phyloP scores from a whole-genome alignment of 2,888 invertebrate species.

The Lepas anatifera region DNA sequence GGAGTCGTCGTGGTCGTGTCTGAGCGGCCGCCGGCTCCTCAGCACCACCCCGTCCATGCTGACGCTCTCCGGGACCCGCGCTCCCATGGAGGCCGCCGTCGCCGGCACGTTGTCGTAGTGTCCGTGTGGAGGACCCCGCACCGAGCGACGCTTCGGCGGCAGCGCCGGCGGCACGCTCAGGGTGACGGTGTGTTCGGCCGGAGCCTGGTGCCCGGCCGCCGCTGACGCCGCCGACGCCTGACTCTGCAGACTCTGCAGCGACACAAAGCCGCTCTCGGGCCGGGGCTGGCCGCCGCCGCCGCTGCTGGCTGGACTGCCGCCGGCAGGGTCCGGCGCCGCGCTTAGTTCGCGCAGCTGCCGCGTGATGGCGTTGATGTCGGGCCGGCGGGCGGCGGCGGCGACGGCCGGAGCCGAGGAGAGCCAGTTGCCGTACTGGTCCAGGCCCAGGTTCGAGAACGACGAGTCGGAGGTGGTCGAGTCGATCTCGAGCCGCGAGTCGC shows the following conservation, averaged over 20 bases:
- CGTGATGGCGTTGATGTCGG: conserved; percentile 7
- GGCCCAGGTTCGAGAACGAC: conserved; percentile 2
- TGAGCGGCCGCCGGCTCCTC: not conserved
- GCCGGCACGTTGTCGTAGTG: conserved; percentile 3
- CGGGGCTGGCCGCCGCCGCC: no score
- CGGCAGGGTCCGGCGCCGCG: not conserved
- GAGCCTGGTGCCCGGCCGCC: no score
- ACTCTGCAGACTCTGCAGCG: not conserved
- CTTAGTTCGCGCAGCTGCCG: conserved; percentile 6
- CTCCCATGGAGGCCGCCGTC: no score
- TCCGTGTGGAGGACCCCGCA: not conserved
- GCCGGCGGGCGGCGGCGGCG: not conserved
- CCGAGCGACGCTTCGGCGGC: conserved; percentile 10
- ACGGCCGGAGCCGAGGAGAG: not conserved
- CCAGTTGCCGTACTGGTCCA: conserved; percentile 10
- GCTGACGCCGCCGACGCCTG: no score
- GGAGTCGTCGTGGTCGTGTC: conserved; percentile 36
- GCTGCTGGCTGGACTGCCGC: not conserved
- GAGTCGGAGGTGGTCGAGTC: conserved; percentile 10
- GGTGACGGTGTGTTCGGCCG: not conserved
- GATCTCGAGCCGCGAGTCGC: conserved; percentile 5
- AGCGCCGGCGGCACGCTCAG: conserved; percentile 13
- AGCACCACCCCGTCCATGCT: conserved; percentile 3
- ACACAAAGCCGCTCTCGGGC: conserved; percentile 2
- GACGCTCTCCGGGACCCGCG: not conserved